A percentile compares a stretch with the other conserved stretches of the same genome.
Conservation (phyloP, 2,113 vertebrate genomes). For the Hiodon tergisus region DNA sequence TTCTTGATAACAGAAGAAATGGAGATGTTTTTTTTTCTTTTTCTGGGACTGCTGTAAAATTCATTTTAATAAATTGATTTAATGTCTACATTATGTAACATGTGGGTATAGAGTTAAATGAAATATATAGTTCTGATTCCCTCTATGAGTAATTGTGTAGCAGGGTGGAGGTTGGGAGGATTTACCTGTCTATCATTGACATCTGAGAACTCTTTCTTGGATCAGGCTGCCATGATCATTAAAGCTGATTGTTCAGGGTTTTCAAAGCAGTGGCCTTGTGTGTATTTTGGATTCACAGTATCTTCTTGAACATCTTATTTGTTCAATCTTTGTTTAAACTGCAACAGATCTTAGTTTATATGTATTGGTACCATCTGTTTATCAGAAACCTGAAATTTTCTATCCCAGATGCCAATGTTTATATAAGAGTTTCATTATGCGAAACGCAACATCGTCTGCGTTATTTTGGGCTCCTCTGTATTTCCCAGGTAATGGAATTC, state of each 20-base stretch:
- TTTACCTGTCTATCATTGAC: neutral
- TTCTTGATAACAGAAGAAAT: no score
- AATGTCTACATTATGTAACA: no score
- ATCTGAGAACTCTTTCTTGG: conserved; percentile 10
- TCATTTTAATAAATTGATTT: no score
- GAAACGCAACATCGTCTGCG: neutral
- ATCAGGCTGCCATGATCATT: conserved; percentile 6
- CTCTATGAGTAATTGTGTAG: neutral
- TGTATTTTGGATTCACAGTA: neutral
- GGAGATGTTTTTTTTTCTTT: no score
- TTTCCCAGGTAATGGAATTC: neutral
- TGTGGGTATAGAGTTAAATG: no score
- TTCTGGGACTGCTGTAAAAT: no score
- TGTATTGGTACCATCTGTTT: conserved; percentile 4
- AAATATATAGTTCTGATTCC: no score
- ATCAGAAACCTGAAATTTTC: conserved; percentile 12
- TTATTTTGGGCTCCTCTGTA: neutral
- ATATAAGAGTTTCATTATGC: neutral
- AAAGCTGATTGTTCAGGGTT: conserved; percentile 5
- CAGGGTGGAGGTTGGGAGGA: neutral
- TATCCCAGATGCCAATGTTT: neutral
- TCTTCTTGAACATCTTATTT: conserved; percentile 9
- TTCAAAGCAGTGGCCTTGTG: neutral
- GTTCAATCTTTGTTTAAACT: conserved; percentile 11
- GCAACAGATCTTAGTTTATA: neutral